Conservation (phyloP, 2,113 vertebrate species). For the Chunga burmeisteri region DNA sequence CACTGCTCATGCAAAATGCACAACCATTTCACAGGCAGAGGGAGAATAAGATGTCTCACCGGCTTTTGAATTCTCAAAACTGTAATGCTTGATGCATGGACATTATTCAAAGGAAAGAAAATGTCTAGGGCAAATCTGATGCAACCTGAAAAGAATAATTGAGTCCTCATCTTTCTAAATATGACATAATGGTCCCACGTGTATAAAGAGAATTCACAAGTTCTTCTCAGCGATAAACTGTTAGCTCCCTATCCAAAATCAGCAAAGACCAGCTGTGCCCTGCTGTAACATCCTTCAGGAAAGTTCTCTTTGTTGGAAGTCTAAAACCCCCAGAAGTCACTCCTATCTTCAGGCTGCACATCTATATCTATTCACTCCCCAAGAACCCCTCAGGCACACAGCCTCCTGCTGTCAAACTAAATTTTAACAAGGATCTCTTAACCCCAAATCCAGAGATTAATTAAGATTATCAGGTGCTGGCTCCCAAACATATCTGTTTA, state of each 20-base stretch:
- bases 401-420: conserved; percentile 35
- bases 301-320: not conserved
- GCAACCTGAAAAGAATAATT: not conserved
- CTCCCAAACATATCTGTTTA: conserved; percentile 58
- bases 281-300: not conserved
- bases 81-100: not conserved
- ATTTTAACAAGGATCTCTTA: conserved; percentile 51
- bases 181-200: not conserved
- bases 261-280: not conserved
- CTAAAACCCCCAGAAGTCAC: not conserved
- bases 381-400: not conserved
- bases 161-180: not conserved
- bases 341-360: conserved; percentile 32
- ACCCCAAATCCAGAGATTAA: conserved; percentile 71
- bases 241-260: not conserved
- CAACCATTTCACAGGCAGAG: not conserved
- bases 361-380: conserved; percentile 54
- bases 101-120: not conserved
- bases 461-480: conserved; percentile 74
- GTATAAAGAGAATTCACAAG: not conserved
- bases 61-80: not conserved
- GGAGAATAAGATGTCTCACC: not conserved
- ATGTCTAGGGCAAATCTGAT: not conserved
- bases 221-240: not conserved
- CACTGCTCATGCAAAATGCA: not conserved